Conservation (phyloP, 1,140 invertebrate species). For the Bombus balteatus region DNA sequence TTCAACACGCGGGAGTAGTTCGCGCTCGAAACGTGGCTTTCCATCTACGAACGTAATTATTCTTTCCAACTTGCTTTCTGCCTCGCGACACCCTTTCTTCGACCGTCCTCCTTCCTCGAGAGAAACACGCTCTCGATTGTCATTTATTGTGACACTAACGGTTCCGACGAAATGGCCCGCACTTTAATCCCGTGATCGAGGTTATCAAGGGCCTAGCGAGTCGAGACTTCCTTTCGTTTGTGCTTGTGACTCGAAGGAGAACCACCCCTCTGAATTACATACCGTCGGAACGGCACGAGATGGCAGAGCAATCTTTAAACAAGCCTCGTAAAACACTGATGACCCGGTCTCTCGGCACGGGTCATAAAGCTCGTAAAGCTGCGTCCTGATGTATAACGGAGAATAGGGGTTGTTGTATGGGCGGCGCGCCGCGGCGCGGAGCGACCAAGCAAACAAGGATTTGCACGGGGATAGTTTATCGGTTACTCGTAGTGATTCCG, state of each 20-base stretch:
- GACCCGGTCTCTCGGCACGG: conserved; percentile 40
- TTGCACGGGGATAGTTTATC: conserved; percentile 25
- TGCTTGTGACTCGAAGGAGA: not conserved
- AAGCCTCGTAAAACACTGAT: conserved; percentile 60
- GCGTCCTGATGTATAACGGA: not conserved
- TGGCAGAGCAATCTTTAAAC: conserved; percentile 40
- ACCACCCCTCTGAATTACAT: not conserved
- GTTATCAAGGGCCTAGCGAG: not conserved
- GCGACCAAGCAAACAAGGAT: not conserved
- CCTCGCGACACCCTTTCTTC: not conserved
- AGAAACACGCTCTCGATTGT: too few relatives aligned
- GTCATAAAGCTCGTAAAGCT: conserved; percentile 60
- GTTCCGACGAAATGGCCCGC: too few relatives aligned
- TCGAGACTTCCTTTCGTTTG: not conserved
- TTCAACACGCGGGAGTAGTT: not conserved
- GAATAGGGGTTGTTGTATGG: conserved; percentile 1
- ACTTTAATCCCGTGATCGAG: not conserved
- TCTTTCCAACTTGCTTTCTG: not conserved
- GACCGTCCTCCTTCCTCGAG: not conserved
- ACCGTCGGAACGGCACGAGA: not conserved
- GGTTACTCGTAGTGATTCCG: conserved; percentile 5
- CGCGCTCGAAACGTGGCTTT: not conserved
- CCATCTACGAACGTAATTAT: not conserved
- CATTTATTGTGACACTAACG: too few relatives aligned
- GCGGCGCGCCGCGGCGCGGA: not conserved